A percentile compares a stretch with the other conserved stretches of the same genome.
Conservation (phyloP, 2,113 vertebrate species). For the Nothoprocta pentlandii region DNA sequence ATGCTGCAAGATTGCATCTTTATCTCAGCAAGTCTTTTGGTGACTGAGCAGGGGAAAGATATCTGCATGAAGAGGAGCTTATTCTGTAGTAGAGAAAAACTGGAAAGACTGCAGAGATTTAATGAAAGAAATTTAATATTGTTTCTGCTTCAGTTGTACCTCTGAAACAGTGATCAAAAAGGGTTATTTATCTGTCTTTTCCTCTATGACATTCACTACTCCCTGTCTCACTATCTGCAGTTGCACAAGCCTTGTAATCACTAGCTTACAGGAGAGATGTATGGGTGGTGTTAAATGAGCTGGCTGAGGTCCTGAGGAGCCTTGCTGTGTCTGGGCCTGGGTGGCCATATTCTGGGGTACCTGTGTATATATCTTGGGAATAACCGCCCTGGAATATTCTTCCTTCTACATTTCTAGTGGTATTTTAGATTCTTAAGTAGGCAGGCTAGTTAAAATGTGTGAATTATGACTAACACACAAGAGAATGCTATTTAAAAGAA, state of each 20-base stretch:
- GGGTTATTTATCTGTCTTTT: not conserved
- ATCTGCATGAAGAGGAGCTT: not conserved
- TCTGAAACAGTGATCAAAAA: not conserved
- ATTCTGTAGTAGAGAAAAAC: not conserved
- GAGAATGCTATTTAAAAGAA: not conserved
- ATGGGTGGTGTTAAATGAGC: not conserved
- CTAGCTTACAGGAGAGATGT: not conserved
- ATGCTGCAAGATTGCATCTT: not conserved
- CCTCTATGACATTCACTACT: not conserved
- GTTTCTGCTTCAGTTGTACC: not conserved
- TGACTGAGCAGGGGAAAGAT: not conserved
- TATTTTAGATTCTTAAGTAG: not conserved
- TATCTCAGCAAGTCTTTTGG: not conserved
- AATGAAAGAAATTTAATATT: not conserved
- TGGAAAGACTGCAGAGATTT: not conserved
- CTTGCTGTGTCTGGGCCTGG: rapidly evolving
- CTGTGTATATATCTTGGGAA: not conserved
- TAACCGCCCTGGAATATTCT: not conserved
- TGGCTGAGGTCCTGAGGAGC: not conserved
- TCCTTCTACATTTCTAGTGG: not conserved
- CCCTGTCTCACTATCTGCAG: not conserved
- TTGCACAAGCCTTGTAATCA: rapidly evolving
- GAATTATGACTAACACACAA: not conserved
- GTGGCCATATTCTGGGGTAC: not conserved
- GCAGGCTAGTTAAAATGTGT: not conserved